These are phyloP conservation scores for Ceratina australensis DNA, from an alignment of 1,140 invertebrate species.

Conservation along the genomic window DNA sequence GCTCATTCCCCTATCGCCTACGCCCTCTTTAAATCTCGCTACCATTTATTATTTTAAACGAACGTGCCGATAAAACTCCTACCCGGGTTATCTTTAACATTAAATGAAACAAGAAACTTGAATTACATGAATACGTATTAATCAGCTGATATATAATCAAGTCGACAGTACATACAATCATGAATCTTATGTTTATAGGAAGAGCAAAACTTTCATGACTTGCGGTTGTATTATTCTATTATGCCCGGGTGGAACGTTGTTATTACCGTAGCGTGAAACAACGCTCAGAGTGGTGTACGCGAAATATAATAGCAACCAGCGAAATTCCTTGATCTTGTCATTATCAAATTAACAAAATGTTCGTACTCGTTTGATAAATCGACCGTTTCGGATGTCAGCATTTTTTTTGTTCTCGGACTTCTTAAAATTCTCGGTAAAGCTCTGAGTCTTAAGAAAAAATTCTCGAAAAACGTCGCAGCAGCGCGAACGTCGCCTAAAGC, in stretches of 20 bases:
- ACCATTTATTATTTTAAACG: slow-evolving; percentile 34
- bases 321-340: no score
- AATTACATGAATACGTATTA: neutral
- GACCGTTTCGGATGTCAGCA: neutral
- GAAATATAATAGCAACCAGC: no score
- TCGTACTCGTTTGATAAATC: neutral
- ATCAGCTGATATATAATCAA: neutral
- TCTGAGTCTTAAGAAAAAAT: neutral
- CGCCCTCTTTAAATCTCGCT: slow-evolving; percentile 35
- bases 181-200: slow-evolving; percentile 38
- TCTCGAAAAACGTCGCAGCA: neutral
- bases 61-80: slow-evolving; percentile 3
- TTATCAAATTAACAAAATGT: neutral
- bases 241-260: slow-evolving; percentile 12
- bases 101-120: neutral
- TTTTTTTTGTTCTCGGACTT: no score
- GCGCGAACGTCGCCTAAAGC: slow-evolving; percentile 5
- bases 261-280: no score
- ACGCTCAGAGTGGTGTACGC: no score
- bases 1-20: slow-evolving; percentile 4
- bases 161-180: neutral
- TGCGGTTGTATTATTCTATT: slow-evolving; percentile 16
- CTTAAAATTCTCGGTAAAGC: neutral
- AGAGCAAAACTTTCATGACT: slow-evolving; percentile 18
- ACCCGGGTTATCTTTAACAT: neutral